Evolutionary conservation across 2,888 invertebrate genomes (phyloP), one percentile per base, ranked within the genome.

Genomic region (Sussaba pulchella): DNA sequence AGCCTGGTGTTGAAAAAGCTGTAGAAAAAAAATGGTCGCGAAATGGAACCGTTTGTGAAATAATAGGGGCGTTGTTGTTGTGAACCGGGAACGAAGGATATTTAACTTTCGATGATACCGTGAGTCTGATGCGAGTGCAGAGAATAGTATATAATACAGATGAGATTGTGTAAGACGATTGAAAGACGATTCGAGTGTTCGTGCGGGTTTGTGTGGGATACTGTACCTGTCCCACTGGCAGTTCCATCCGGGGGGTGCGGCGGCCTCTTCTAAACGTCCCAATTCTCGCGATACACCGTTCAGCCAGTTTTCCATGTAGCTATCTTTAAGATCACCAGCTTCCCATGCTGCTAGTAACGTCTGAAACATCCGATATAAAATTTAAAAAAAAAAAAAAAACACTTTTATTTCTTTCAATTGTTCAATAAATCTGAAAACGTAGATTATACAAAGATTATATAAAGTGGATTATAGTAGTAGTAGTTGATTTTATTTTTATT

Each of bases 221-320:
- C 92, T 93, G 93, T 95, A 96, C 96, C 95, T 96, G 94, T 95
- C 95, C 96, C 96, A 96, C 89, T 94, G 94, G 91, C 95, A 95
- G 87, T 93, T 93, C 95, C 95, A 96, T 87, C 95, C 95, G 50
- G 93, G 92, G 31, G 96, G 95, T 45, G 95, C 94, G 12, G 95
- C 95, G 81, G 94, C 94, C 89, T 94, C 93, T 92, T 96, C 96
- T 86, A 95, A 93, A 84, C 94, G 94, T 84, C 93, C 93, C 84
- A 96, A 92, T 87, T 95, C 94, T 45, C 93, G 92, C 86, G 94
- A 93, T 4, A 94, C 94, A 74, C 94, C 94, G 73, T 93, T 93
- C 85, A 96, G 92, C 94, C 95, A 95, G 84, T 93, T 93, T 84
- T 93, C 91, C 81, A 95, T 93, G 89, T 95, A 95, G 69, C 92